Evolutionary conservation across 1,140 invertebrate genomes (phyloP).

Genomic region (Drosophila repletoides): DNA sequence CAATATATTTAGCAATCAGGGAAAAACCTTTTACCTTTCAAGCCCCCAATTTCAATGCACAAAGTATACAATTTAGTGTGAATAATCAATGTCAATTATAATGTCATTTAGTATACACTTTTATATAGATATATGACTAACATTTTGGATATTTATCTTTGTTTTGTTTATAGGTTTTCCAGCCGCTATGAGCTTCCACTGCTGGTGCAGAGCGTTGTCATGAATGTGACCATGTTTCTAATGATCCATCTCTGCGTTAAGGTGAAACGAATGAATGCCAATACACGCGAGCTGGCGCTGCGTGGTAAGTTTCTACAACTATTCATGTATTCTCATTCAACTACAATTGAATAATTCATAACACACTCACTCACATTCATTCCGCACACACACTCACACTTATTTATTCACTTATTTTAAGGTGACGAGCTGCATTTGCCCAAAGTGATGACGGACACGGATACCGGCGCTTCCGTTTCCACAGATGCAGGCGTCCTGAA

Average conservation of each 20-base stretch:
- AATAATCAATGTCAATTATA: conserved; percentile 47
- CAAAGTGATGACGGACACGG: conserved; percentile 77
- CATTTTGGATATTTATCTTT: conserved; percentile 50
- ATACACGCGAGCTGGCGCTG: conserved; percentile 90
- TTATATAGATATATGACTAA: conserved; percentile 11
- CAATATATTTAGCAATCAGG: conserved; percentile 1
- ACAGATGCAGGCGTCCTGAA: conserved; percentile 66
- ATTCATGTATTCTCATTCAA: background rate
- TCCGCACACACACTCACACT: background rate
- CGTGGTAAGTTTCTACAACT: conserved; percentile 86
- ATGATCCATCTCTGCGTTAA: conserved; percentile 97
- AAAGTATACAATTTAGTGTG: too few species aligned
- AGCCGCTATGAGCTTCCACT: conserved; percentile 97
- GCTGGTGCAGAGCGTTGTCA: conserved; percentile 97
- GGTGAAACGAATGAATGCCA: conserved; percentile 92
- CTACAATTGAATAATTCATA: background rate
- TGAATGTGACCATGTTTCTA: conserved; percentile 97
- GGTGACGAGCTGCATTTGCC: conserved; percentile 79
- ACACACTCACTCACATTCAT: background rate
- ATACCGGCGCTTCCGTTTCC: conserved; percentile 65
- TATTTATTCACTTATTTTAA: conserved; percentile 11
- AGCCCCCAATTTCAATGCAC: too few species aligned
- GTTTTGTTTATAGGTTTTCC: conserved; percentile 97
- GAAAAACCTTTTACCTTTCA: too few species aligned
- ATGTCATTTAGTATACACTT: conserved; percentile 36